Base-by-base conservation (phyloP, 1,140 invertebrate genomes). In the Camponotus vicinus region DNA sequence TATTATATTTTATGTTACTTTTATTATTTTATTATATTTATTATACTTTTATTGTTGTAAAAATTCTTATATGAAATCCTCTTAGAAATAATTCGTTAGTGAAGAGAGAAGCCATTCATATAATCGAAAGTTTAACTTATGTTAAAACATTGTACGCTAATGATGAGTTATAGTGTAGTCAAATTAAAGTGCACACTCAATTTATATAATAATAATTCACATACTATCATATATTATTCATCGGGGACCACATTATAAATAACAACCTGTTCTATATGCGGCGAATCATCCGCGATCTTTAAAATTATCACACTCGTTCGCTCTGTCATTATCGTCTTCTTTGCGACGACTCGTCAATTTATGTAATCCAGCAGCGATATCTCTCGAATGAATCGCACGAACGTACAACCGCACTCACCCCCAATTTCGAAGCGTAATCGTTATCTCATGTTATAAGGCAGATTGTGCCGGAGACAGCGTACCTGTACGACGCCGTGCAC, bases 401-500 rank as follows among this genome's bases (percentile, higher is more conserved):
- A 21, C 55, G 13, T 52, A 11, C 59, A 6, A 9, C 15, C 13
- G 13, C 9, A 32, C 57, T 86, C 45, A 34, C n/a, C 40, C 32
- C 21, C n/a, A 13, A 82, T 75, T 15, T 40, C 61, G 5, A 84
- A 55, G 75, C 73, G 61, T 90, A 85, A 88, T 90, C 59, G 55
- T 71, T 59, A 76, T 59, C 73, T 93, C 89, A 83, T 87, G 85
- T 93, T 93, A 90, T 91, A 92, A 94, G 94, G 49, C 93, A 98
- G 98, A 98, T 98, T 89, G 96, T 97, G 84, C 97, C 98, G 9
- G 98, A 98, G 93, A 98, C 98, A 18, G 98, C 98, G 7, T 98
- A 98, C 96, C 96, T 99, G n/a, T 98, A 98, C 93, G 98, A 99
- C 93, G 97, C 98, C 2, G 97, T 98, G 66, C 97, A 97, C 95